Percentiles rank a stretch among this genome's conserved stretches.
Evolutionary conservation across 2,888 invertebrate genomes (phyloP).

Genomic region (Tuta absoluta): DNA sequence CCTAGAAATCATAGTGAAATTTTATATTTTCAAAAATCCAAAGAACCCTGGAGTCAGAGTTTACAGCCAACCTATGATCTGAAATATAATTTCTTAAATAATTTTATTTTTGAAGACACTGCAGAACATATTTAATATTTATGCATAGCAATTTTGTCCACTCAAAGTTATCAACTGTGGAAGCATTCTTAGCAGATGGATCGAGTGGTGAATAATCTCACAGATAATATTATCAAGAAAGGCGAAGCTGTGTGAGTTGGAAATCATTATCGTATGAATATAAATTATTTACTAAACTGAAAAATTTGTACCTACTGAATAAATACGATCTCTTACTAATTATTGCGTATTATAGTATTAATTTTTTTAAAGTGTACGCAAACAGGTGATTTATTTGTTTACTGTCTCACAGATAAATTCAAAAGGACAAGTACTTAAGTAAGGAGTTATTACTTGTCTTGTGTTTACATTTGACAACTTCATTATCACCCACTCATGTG

Average conservation of each 20-base stretch:
- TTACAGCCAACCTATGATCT: no score
- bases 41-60: no score
- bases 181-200: background rate
- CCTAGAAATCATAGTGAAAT: no score
- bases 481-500: background rate
- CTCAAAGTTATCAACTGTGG: background rate
- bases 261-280: slow-evolving; percentile 57
- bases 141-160: background rate
- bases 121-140: no score
- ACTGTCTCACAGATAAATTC: background rate
- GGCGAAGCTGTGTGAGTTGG: slow-evolving; percentile 55
- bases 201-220: slow-evolving; percentile 59
- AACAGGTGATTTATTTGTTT: no score
- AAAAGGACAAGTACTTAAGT: background rate
- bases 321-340: no score
- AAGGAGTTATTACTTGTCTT: background rate
- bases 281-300: background rate
- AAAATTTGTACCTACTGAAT: no score
- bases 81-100: no score
- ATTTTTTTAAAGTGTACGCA: no score
- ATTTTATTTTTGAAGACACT: no score
- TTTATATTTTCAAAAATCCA: no score
- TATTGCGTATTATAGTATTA: no score
- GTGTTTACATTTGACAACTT: background rate
- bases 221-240: slow-evolving; percentile 65